Percentiles rank a stretch among this genome's conserved stretches.
Conservation (phyloP, 2,797 vertebrate species). For the Sebastes jordani region DNA sequence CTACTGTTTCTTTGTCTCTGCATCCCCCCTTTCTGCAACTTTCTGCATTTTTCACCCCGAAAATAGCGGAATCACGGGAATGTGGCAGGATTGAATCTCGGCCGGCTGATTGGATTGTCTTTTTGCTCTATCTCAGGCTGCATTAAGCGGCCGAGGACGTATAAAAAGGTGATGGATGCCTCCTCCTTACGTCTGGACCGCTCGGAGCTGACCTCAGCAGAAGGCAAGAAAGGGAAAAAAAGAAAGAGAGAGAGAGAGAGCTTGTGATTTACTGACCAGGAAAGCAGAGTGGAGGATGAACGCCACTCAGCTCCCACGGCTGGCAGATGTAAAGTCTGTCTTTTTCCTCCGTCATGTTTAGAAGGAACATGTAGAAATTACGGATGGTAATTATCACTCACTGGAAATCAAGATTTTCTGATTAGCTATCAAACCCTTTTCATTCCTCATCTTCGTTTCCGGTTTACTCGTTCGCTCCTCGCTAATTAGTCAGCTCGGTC, state of each 20-base stretch:
- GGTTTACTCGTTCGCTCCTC: conserved; percentile 37
- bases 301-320: conserved; percentile 50
- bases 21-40: conserved; percentile 42
- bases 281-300: conserved; percentile 39
- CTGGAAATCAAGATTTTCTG: conserved; percentile 50
- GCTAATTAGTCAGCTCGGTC: conserved; percentile 52
- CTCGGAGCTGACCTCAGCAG: conserved; percentile 88
- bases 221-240: conserved; percentile 80
- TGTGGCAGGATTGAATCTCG: conserved; percentile 64
- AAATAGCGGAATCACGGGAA: conserved; percentile 55
- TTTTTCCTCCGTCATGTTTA: not conserved
- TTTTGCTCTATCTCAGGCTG: conserved; percentile 59
- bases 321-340: conserved; percentile 44
- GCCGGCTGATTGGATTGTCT: conserved; percentile 73
- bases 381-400: conserved; percentile 37
- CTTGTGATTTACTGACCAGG: conserved; percentile 62
- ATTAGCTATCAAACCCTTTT: conserved; percentile 56
- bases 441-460: conserved; percentile 37
- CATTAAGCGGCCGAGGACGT: conserved; percentile 65
- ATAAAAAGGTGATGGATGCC: conserved; percentile 90
- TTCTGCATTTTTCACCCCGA: conserved; percentile 47
- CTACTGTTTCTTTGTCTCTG: not conserved
- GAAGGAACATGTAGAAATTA: conserved; percentile 28
- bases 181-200: conserved; percentile 82
- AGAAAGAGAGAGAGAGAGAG: not conserved